Conservation (phyloP, 2,797 vertebrate genomes). For the Sebastolobus alascanus region DNA sequence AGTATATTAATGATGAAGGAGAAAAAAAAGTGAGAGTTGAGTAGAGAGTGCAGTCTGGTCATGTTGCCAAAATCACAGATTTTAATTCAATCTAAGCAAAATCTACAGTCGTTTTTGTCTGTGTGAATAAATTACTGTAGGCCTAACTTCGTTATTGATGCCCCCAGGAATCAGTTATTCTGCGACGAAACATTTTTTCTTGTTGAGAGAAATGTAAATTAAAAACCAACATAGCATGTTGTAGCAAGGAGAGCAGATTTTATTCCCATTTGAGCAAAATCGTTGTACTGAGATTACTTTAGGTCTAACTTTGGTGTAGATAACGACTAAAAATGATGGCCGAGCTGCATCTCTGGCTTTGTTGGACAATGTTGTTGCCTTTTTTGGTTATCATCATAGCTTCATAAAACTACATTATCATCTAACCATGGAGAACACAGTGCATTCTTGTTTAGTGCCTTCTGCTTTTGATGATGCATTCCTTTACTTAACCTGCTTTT, state of each 20-base stretch:
- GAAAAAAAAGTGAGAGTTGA: background rate
- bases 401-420: background rate
- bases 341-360: background rate
- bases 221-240: background rate
- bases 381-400: background rate
- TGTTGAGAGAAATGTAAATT: background rate
- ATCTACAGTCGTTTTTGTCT: background rate
- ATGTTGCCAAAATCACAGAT: background rate
- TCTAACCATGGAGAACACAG: background rate
- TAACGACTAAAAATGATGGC: background rate
- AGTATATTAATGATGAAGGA: background rate
- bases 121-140: background rate
- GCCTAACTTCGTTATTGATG: background rate
- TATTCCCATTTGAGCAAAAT: background rate
- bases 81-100: background rate
- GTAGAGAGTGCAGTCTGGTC: background rate
- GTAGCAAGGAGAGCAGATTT: background rate
- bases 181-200: background rate
- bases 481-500: background rate
- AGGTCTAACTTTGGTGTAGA: background rate
- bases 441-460: background rate
- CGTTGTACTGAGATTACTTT: background rate
- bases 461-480: background rate
- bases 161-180: background rate
- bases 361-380: background rate